These are phyloP conservation scores for Parazoanthus atlanticus DNA, from an alignment of 92 coral and sea anemone species.

Conservation along the genomic window DNA sequence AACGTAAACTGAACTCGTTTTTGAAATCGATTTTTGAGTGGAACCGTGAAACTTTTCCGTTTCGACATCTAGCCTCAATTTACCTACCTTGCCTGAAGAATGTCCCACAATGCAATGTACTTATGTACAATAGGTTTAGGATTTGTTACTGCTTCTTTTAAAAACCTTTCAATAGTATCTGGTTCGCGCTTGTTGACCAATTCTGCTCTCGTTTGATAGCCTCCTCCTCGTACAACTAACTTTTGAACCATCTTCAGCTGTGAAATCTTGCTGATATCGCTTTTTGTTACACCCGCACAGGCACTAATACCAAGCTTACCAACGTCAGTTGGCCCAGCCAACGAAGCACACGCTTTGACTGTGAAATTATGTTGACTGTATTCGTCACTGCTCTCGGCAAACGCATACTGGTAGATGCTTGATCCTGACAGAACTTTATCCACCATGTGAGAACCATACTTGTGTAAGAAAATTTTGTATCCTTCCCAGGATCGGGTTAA, in stretches of 20 bases:
- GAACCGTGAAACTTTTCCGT: neutral
- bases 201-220: slow-evolving; percentile 42
- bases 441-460: slow-evolving; percentile 64
- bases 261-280: neutral
- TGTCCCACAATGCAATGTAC: slow-evolving; percentile 48
- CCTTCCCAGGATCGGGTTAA: slow-evolving; percentile 37
- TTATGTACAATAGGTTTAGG: slow-evolving; percentile 43
- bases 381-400: neutral
- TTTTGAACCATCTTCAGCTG: slow-evolving; percentile 34
- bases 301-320: neutral
- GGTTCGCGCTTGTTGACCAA: slow-evolving; percentile 15
- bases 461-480: slow-evolving; percentile 48
- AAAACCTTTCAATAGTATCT: slow-evolving; percentile 31
- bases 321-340: slow-evolving; percentile 12
- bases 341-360: neutral
- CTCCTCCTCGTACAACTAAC: slow-evolving; percentile 53
- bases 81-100: slow-evolving; percentile 22
- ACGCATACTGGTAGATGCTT: slow-evolving; percentile 22
- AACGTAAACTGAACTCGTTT: no score
- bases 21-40: no score
- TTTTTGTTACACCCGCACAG: neutral
- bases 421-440: slow-evolving; percentile 46
- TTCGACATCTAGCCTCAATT: neutral
- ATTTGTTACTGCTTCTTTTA: slow-evolving; percentile 44
- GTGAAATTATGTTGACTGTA: slow-evolving; percentile 5